Conservation (phyloP, 2,797 vertebrate species). For the Cuniculus paca region DNA sequence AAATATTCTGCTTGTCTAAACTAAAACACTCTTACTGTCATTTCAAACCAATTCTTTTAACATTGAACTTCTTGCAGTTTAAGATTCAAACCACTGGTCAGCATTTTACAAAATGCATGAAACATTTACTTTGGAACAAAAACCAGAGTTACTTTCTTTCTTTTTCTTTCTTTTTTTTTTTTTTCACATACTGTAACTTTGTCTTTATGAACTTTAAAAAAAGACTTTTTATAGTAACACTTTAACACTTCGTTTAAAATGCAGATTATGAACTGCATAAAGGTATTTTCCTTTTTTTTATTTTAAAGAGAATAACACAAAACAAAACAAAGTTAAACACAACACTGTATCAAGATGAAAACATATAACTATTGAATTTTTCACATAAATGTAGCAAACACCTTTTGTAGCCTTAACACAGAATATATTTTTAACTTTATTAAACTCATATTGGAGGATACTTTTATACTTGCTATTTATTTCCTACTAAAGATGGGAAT, state of each 20-base stretch:
- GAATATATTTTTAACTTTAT: slow-evolving; percentile 50
- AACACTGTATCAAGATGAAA: slow-evolving; percentile 65
- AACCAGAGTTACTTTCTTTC: slow-evolving; percentile 40
- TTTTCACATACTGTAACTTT: too few relatives aligned
- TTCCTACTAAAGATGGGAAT: not conserved
- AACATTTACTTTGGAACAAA: slow-evolving; percentile 73
- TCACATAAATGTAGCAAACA: slow-evolving; percentile 50
- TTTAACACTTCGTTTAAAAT: too few relatives aligned
- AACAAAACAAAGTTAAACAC: too few relatives aligned
- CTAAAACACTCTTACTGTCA: slow-evolving; percentile 47
- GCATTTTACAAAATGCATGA: slow-evolving; percentile 59
- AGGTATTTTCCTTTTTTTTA: too few relatives aligned
- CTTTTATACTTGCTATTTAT: not conserved
- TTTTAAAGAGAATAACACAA: too few relatives aligned
- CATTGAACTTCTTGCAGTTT: slow-evolving; percentile 28
- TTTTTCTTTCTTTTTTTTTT: too few relatives aligned
- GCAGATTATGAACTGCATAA: too few relatives aligned
- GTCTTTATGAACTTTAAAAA: too few relatives aligned
- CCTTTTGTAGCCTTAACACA: slow-evolving; percentile 63
- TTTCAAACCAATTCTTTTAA: slow-evolving; percentile 39
- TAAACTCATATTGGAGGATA: not conserved
- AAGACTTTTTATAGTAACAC: too few relatives aligned
- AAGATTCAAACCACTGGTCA: slow-evolving; percentile 58
- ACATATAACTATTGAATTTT: slow-evolving; percentile 31
- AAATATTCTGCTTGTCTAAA: slow-evolving; percentile 74